Conservation (phyloP, 2,113 vertebrate genomes). For the Thomomys bottae region DNA sequence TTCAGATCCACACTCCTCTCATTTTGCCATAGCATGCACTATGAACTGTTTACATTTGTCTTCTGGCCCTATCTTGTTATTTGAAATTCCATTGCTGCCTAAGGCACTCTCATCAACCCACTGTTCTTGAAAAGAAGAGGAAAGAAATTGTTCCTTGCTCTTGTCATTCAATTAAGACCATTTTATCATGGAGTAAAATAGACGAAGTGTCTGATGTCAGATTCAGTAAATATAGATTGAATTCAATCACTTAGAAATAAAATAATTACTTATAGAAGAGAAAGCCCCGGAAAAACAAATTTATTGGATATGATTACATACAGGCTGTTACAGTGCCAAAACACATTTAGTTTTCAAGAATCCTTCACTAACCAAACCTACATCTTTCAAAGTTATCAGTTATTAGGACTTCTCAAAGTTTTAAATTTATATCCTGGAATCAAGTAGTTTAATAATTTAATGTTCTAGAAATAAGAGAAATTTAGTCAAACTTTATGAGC, state of each 20-base stretch:
- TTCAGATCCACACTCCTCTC: background rate
- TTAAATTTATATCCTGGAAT: background rate
- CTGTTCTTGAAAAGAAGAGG: background rate
- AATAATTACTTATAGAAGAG: background rate
- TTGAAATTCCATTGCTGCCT: background rate
- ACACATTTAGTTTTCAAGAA: conserved; percentile 11
- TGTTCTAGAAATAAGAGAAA: conserved; percentile 3
- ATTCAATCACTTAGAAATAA: background rate
- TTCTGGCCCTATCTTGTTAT: background rate
- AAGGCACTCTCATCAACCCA: background rate
- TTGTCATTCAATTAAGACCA: background rate
- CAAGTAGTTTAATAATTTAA: conserved; percentile 32
- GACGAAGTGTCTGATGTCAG: background rate
- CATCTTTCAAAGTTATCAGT: conserved; percentile 2
- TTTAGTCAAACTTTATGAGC: background rate
- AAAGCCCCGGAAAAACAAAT: background rate
- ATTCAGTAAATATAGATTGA: background rate
- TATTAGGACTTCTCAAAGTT: conserved; percentile 1
- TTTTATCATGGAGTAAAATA: background rate
- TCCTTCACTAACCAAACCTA: background rate
- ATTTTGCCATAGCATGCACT: background rate
- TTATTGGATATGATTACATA: background rate
- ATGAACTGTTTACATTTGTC: background rate
- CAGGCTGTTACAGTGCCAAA: background rate
- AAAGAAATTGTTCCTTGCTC: background rate